These are phyloP conservation scores for Aldabrachelys gigantea DNA, from an alignment of 2,113 vertebrate species.

Conservation along the genomic window DNA sequence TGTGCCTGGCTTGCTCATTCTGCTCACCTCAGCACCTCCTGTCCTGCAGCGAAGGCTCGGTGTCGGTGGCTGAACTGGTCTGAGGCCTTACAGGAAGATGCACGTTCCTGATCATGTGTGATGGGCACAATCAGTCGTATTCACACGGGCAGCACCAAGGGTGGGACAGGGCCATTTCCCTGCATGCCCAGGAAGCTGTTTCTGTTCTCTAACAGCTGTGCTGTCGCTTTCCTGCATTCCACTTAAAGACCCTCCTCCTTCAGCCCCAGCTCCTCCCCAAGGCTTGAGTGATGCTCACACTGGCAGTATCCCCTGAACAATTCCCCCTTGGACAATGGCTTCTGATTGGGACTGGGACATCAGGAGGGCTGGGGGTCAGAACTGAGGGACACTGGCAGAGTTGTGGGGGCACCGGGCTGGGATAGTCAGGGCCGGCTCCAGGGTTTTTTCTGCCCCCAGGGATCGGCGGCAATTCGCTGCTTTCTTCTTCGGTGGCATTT, in stretches of 20 bases:
- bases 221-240: background rate
- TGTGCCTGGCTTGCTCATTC: background rate
- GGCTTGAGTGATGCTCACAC: background rate
- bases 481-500: too few relatives aligned
- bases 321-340: background rate
- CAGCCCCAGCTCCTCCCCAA: background rate
- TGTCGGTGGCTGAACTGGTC: background rate
- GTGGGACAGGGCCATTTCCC: background rate
- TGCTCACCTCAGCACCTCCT: background rate
- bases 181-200: background rate
- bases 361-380: accelerated
- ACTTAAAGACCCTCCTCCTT: too few relatives aligned
- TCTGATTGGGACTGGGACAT: background rate
- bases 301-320: background rate
- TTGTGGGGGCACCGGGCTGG: background rate
- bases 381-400: background rate
- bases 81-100: background rate
- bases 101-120: background rate
- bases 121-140: background rate
- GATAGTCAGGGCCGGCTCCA: background rate
- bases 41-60: background rate
- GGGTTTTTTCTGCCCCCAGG: too few relatives aligned
- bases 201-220: background rate
- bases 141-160: background rate
- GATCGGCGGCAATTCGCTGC: too few relatives aligned